Percentiles rank a stretch among this genome's conserved stretches.
Conservation (phyloP, 2,888 invertebrate genomes). For the Myathropa florea region DNA sequence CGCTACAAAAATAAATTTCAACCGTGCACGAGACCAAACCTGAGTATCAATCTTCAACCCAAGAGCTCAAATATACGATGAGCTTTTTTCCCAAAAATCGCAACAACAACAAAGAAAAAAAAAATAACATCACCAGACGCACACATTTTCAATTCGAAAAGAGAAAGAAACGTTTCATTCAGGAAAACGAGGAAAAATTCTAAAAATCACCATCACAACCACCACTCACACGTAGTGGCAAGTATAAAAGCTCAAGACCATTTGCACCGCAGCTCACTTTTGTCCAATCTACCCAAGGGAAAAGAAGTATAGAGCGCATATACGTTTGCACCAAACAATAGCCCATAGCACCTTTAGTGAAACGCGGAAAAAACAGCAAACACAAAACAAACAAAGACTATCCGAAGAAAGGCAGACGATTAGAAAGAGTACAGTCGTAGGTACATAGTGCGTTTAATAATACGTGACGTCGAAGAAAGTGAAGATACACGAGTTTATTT, state of each 20-base stretch:
- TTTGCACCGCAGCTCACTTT: constrained; percentile 77
- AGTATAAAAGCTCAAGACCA: constrained; percentile 55
- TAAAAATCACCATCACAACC: constrained; percentile 31
- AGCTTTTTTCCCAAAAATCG: constrained; percentile 35
- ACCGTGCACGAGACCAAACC: constrained; percentile 16
- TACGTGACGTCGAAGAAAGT: constrained; percentile 51
- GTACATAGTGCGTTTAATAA: constrained; percentile 37
- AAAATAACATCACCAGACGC: background rate
- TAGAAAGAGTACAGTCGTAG: constrained; percentile 22
- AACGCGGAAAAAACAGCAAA: constrained; percentile 52
- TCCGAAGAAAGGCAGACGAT: constrained; percentile 10
- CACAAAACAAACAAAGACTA: constrained; percentile 12
- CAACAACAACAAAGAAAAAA: too few species aligned
- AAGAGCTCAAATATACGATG: constrained; percentile 26
- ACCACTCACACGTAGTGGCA: background rate
- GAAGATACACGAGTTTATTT: background rate
- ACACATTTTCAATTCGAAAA: background rate
- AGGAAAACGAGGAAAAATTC: constrained; percentile 57
- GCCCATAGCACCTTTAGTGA: constrained; percentile 25
- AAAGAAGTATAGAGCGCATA: constrained; percentile 72
- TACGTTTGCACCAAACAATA: background rate
- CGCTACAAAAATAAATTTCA: constrained; percentile 48
- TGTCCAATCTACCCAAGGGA: constrained; percentile 78
- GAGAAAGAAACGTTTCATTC: constrained; percentile 41
- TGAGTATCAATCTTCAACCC: constrained; percentile 14